These are phyloP conservation scores for Sipha flava DNA, from an alignment of 1,140 invertebrate species.

Conservation along the genomic window DNA sequence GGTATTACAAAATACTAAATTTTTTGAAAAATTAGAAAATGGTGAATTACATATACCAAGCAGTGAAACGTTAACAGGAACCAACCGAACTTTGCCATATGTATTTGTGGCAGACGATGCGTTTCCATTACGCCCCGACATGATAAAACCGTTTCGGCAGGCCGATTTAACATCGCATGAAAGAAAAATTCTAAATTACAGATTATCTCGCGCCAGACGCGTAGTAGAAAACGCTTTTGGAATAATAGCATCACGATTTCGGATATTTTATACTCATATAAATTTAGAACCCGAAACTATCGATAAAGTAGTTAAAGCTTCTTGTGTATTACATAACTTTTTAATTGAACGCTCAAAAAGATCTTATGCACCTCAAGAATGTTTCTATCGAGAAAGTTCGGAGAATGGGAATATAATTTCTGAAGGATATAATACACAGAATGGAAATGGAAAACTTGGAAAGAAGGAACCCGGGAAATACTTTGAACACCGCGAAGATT, in stretches of 20 bases:
- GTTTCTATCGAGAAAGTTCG: constrained; percentile 1
- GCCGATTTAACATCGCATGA: background rate
- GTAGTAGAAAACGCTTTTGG: background rate
- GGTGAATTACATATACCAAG: background rate
- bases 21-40: background rate
- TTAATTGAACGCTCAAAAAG: constrained; percentile 13
- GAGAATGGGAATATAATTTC: constrained; percentile 9
- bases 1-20: background rate
- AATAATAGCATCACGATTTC: constrained; percentile 1
- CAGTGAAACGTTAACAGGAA: background rate
- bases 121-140: background rate
- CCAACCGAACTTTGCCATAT: background rate
- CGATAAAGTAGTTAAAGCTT: constrained; percentile 39
- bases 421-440: constrained; percentile 19
- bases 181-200: constrained; percentile 33
- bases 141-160: background rate
- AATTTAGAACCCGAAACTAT: background rate
- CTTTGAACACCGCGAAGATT: background rate
- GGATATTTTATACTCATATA: background rate
- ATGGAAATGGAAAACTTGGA: background rate
- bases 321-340: constrained; percentile 38
- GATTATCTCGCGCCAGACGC: background rate
- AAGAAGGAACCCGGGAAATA: background rate
- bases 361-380: constrained; percentile 19
- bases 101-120: constrained; percentile 14